Evolutionary conservation across 1,140 invertebrate species (phyloP).

Genomic region (Aphaenogaster ashmeadi): DNA sequence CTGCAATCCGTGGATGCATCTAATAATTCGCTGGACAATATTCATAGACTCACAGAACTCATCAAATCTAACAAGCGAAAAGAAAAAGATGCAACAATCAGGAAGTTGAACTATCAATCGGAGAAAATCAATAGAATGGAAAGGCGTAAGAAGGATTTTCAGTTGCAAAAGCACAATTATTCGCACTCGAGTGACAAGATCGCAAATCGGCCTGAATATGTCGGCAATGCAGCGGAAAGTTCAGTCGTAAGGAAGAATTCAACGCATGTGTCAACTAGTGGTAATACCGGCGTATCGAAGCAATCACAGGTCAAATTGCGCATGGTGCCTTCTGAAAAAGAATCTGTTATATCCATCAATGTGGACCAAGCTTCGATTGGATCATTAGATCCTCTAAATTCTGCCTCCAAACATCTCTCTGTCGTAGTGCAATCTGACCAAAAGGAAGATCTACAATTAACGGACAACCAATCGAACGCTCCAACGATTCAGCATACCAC

Average conservation of each 20-base stretch:
- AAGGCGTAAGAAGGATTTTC: not conserved
- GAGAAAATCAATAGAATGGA: not conserved
- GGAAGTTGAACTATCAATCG: not conserved
- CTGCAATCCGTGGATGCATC: constrained; percentile 16
- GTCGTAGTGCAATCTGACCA: constrained; percentile 58
- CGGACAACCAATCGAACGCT: not conserved
- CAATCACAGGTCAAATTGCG: constrained; percentile 63
- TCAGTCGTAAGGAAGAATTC: not conserved
- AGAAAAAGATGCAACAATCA: not conserved
- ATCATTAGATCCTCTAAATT: not conserved
- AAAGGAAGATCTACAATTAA: not conserved
- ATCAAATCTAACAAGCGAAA: constrained; percentile 53
- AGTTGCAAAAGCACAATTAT: constrained; percentile 29
- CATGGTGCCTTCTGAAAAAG: constrained; percentile 72
- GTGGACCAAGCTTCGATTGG: constrained; percentile 31
- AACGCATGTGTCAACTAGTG: not conserved
- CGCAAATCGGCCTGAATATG: not conserved
- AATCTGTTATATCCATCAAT: constrained; percentile 71
- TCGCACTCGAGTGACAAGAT: not conserved
- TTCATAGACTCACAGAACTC: not conserved
- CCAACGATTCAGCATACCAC: not conserved
- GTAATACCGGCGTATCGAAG: not conserved
- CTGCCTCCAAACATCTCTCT: constrained; percentile 53
- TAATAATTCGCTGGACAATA: constrained; percentile 58
- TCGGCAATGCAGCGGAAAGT: not conserved